Evolutionary conservation across 2,113 vertebrate species (phyloP).

Genomic region (Rhipidura dahli): DNA sequence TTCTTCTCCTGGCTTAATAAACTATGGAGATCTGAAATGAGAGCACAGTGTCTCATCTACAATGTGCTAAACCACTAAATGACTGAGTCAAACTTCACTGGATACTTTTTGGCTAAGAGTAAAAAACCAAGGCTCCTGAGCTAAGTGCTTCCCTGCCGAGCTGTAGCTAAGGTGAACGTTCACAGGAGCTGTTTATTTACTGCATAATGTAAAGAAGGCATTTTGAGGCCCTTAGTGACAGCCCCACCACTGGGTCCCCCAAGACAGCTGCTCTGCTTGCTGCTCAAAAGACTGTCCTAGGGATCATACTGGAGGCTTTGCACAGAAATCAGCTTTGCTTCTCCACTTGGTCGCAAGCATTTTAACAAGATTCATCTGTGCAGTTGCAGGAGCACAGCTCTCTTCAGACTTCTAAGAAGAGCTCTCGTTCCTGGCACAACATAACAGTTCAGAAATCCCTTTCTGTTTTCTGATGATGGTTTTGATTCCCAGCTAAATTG

Average conservation of each 20-base stretch:
- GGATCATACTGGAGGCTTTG: neutral
- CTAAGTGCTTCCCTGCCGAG: neutral
- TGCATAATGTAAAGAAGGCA: neutral
- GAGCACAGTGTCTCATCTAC: neutral
- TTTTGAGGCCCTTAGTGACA: neutral
- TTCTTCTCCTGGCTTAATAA: neutral
- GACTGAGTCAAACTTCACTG: neutral
- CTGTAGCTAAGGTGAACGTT: neutral
- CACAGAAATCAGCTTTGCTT: neutral
- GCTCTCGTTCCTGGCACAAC: neutral
- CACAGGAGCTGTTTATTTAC: neutral
- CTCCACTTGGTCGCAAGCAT: neutral
- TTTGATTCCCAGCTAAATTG: slow-evolving; percentile 33
- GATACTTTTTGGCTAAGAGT: neutral
- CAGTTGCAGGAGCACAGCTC: neutral
- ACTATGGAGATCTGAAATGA: neutral
- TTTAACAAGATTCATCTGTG: neutral
- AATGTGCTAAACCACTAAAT: neutral
- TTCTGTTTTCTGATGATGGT: slow-evolving; percentile 44
- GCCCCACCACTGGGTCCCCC: neutral
- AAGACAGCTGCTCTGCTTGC: rapidly evolving
- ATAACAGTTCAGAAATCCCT: slow-evolving; percentile 8
- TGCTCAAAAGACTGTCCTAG: neutral
- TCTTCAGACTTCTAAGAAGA: neutral
- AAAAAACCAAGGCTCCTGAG: neutral